Evolutionary conservation across 2,113 vertebrate species (phyloP).

Genomic region (Smithornis capensis): DNA sequence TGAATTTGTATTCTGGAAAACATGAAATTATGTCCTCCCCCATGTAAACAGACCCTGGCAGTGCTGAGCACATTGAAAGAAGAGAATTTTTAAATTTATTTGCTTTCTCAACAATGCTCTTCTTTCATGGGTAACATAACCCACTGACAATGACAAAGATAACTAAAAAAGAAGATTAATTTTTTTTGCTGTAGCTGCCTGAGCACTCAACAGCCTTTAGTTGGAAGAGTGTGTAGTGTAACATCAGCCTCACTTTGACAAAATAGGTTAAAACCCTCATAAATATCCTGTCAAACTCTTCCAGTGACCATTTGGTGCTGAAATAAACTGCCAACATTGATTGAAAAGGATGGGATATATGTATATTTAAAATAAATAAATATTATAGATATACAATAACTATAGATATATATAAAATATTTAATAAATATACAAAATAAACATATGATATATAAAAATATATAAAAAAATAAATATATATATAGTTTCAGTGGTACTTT

Average conservation of each 20-base stretch:
- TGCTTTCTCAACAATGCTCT: neutral
- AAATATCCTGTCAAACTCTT: neutral
- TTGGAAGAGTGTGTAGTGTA: too few species aligned
- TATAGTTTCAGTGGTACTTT: neutral
- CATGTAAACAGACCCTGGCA: neutral
- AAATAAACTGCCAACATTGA: neutral
- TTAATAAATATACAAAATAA: too few species aligned
- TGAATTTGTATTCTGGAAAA: neutral
- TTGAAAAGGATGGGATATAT: neutral
- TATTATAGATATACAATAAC: too few species aligned
- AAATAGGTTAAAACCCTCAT: neutral
- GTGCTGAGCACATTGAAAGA: neutral
- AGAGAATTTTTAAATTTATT: neutral
- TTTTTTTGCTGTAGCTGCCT: neutral
- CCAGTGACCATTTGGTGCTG: neutral
- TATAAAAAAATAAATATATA: neutral
- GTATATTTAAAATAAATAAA: rapidly evolving
- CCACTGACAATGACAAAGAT: neutral
- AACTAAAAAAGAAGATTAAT: neutral
- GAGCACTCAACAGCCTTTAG: neutral
- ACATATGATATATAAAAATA: too few species aligned
- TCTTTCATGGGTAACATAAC: neutral
- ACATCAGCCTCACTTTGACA: neutral
- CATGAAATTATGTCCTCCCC: neutral
- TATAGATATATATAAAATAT: neutral